phyloP scores from a whole-genome alignment of 2,797 vertebrate genomes.

The Erpetoichthys calabaricus region DNA sequence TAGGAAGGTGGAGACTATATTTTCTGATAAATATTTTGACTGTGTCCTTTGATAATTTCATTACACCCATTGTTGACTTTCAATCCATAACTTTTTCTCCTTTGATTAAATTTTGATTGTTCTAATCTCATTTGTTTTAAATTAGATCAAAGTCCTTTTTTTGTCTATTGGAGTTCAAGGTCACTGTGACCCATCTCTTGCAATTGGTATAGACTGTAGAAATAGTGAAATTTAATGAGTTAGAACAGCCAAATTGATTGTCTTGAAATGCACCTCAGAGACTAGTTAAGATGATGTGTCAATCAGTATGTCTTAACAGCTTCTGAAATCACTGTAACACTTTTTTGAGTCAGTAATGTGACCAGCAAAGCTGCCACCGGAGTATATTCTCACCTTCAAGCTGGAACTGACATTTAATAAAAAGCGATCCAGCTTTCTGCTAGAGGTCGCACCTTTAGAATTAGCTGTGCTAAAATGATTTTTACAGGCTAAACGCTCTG shows the following conservation, averaged over 20 bases:
- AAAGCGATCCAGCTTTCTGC: background rate
- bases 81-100: too few species aligned
- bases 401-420: background rate
- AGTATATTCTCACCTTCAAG: background rate
- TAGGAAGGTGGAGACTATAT: too few species aligned
- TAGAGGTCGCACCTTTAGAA: background rate
- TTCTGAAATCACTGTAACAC: conserved; percentile 11
- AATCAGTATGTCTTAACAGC: conserved; percentile 34
- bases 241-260: conserved; percentile 33
- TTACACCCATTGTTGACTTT: too few species aligned
- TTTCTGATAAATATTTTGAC: too few species aligned
- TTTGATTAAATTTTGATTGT: too few species aligned
- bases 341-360: background rate
- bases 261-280: conserved; percentile 29
- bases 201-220: conserved; percentile 24
- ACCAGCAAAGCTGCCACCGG: background rate
- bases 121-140: too few species aligned
- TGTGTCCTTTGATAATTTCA: too few species aligned
- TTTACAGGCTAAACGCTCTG: background rate
- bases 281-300: conserved; percentile 28
- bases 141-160: too few species aligned
- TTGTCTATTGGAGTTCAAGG: conserved; percentile 22
- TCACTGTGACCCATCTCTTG: conserved; percentile 21
- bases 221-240: conserved; percentile 36
- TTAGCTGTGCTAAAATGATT: background rate